Evolutionary conservation across 2,797 vertebrate genomes (phyloP).

Genomic region (Potorous gilbertii): DNA sequence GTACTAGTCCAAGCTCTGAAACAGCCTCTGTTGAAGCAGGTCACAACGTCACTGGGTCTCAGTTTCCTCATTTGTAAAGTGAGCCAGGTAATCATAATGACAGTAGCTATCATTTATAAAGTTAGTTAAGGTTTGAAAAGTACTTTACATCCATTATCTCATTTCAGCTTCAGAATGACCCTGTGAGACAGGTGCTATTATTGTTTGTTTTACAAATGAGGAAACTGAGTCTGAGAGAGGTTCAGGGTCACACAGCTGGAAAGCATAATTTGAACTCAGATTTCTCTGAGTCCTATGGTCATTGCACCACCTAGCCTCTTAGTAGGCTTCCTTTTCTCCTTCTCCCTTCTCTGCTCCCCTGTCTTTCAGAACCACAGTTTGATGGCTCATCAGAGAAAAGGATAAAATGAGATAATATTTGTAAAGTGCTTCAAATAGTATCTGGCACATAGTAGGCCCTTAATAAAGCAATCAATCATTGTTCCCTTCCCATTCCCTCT

Average conservation of each 20-base stretch:
- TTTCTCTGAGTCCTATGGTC: neutral
- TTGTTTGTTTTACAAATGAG: neutral
- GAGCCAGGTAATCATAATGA: neutral
- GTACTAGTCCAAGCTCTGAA: neutral
- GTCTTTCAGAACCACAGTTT: neutral
- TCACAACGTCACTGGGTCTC: neutral
- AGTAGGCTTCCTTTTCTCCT: neutral
- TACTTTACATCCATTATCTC: neutral
- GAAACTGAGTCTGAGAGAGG: neutral
- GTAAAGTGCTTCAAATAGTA: neutral
- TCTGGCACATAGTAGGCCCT: neutral
- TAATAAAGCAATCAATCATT: neutral
- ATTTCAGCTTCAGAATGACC: neutral
- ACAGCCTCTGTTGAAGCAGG: neutral
- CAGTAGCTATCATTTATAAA: neutral
- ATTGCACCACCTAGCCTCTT: neutral
- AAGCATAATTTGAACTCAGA: neutral
- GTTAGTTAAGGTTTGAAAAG: neutral
- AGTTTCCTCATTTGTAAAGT: neutral
- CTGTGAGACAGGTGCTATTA: neutral
- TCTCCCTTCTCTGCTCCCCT: neutral
- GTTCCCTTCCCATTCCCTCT: neutral
- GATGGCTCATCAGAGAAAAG: neutral
- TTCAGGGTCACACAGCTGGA: neutral
- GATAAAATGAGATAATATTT: neutral